Evolutionary conservation across 2,888 invertebrate genomes (phyloP), one percentile per base, ranked within the genome.

Genomic region (Andricus quercusramuli): DNA sequence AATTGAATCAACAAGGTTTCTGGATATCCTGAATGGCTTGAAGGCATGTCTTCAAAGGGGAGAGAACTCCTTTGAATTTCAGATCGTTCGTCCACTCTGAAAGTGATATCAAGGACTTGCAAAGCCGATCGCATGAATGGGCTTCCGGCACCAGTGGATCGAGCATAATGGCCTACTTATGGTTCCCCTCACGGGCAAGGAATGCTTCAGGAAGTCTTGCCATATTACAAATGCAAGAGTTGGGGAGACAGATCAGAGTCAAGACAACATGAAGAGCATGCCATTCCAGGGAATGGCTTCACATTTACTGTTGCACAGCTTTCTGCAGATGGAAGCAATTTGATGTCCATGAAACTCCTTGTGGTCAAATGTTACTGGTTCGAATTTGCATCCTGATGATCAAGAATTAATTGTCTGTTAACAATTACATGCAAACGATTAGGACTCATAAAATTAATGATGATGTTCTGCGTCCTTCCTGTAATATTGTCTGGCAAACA

Each of bases 111-210:
- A 74, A 82, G 80, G 81, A 79, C 79, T 78, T 47, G 70, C 32
- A 80, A 80, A 81, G 84, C 83, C 80, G 80, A 82, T 83, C 79
- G 66, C 77, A 77, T 82, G 82, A 84, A 83, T 83, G 80, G 77
- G 67, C 79, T 83, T 82, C 77, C 81, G 82, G 79, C 82, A 81
- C 78, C 82, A 80, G 76, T 80, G 82, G 82, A 81, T 83, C 80
- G 83, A 77, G 79, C 82, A 80, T 84, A 84, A 84, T 84, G 84
- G 82, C 82, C 83, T 80, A 83, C 82, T 84, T 83, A 82, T 80
- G 82, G 80, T 80, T 80, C 59, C 44, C 81, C 56, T 78, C 80
- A 81, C 78, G 82, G 81, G 62, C 77, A 76, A 78, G 78, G 67
- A 74, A 67, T 77, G 80, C 76, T 77, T 77, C 77, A 68, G 80